Base-by-base conservation (phyloP, 1,140 invertebrate species). In the Zaprionus ghesquierei region DNA sequence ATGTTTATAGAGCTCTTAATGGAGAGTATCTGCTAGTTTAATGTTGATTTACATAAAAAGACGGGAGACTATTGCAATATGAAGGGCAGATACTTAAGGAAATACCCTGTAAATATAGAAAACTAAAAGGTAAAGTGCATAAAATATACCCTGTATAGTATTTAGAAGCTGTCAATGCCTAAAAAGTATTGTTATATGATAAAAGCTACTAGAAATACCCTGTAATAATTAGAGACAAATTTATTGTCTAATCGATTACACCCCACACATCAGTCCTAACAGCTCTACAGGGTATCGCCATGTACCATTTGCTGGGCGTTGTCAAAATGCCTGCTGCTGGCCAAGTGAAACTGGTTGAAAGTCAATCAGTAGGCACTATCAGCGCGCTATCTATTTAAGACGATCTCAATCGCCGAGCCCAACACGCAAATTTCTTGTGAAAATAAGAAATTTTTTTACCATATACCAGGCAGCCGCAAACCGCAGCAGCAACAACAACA, bases 401-500 rank as follows among this genome's bases (percentile, higher is more conserved):
- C 3, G 49, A 68, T 72, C 53, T 50, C 31, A 29, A 46, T 35
- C 49, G 15, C 22, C n/a, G 13, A 54, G 64, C 9, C 63, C 49
- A 69, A 70, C 72, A 75, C 68, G 72, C 72, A 70, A 75, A 75
- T 75, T 75, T 69, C 51, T 38, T 75, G 59, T 69, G 18, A 63
- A 69, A 62, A 58, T 66, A 51, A 20, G 33, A 62, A 55, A 61
- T 33, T 35, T 35, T 46, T 46, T 46, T n/a, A n/a, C n/a, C n/a
- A n/a, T n/a, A n/a, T n/a, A n/a, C n/a, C n/a, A n/a, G 22, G 18
- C 33, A 61, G 27, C 49, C 66, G n/a, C 58, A 69, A n/a, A 35
- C 13, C 10, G 29, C 31, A 62, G 41, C 60, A 50, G 29, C 61
- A 54, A 29, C 35, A 38, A 38, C 50, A 69, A 20, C 31, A 46